Evolutionary conservation across 1,140 invertebrate species (phyloP).

Genomic region (Oscheius sp.): DNA sequence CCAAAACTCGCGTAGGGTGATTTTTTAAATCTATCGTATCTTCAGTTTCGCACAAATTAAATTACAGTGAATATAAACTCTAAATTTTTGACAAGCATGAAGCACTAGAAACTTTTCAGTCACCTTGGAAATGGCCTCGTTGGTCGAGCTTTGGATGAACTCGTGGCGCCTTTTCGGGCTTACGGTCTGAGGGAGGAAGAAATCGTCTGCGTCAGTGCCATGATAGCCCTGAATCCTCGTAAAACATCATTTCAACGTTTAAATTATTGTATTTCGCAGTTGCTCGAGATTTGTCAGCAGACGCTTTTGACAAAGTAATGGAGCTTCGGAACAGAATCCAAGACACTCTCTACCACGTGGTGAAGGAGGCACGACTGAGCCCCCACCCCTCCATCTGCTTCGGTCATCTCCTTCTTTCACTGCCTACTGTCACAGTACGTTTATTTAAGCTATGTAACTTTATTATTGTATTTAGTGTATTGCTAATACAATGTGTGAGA

Average conservation of each 20-base stretch:
- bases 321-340: slow-evolving; percentile 47
- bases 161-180: slow-evolving; percentile 52
- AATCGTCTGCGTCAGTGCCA: slow-evolving; percentile 57
- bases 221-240: slow-evolving; percentile 59
- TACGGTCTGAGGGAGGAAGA: slow-evolving; percentile 56
- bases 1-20: too few species aligned
- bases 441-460: slow-evolving; percentile 44
- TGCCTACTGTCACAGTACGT: slow-evolving; percentile 43
- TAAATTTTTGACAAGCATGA: background rate
- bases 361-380: slow-evolving; percentile 46
- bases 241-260: slow-evolving; percentile 18
- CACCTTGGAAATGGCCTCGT: slow-evolving; percentile 58
- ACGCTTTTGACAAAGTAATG: slow-evolving; percentile 42
- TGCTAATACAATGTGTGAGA: slow-evolving; percentile 54
- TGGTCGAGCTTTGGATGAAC: slow-evolving; percentile 50
- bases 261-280: slow-evolving; percentile 38
- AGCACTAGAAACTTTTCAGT: slow-evolving; percentile 41
- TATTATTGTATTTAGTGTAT: slow-evolving; percentile 40
- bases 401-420: slow-evolving; percentile 34
- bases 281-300: slow-evolving; percentile 49
- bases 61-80: too few species aligned
- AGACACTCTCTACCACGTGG: slow-evolving; percentile 52
- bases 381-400: slow-evolving; percentile 12
- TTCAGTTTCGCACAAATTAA: background rate
- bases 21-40: background rate